These are phyloP conservation scores for Epinephelus malabaricus DNA, from an alignment of 2,797 vertebrate genomes.

Conservation along the genomic window DNA sequence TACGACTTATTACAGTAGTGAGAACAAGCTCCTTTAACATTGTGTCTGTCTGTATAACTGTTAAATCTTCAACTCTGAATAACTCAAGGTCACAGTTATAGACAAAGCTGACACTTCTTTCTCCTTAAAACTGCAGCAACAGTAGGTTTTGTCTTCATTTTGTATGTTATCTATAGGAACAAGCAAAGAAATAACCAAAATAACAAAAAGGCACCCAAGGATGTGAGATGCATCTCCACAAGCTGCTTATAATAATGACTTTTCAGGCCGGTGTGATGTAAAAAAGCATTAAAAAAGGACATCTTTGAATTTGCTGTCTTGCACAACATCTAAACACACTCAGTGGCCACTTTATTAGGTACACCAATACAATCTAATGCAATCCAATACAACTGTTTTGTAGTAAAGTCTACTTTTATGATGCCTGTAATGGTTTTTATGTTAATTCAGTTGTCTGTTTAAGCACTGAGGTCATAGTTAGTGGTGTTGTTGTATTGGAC, in stretches of 20 bases:
- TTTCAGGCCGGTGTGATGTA: neutral
- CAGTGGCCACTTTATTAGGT: neutral
- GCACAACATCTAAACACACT: neutral
- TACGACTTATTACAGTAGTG: neutral
- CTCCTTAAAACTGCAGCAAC: slow-evolving; percentile 7
- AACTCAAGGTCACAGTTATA: slow-evolving; percentile 9
- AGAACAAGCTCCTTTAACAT: neutral
- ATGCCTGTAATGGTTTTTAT: neutral
- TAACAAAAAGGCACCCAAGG: neutral
- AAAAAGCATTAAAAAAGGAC: neutral
- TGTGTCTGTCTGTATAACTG: neutral
- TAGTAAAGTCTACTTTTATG: neutral
- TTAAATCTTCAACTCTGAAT: neutral
- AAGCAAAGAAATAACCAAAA: neutral
- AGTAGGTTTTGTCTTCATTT: neutral
- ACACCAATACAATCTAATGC: neutral
- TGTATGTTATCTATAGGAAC: accelerated
- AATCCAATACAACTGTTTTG: neutral
- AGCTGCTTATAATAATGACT: neutral
- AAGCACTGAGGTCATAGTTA: neutral
- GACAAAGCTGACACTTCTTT: neutral
- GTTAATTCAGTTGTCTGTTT: neutral
- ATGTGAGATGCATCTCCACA: neutral
- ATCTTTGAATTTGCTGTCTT: neutral
- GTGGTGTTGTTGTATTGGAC: neutral